Base-by-base conservation (phyloP, 2,888 invertebrate species). In the Drosophila dives region DNA sequence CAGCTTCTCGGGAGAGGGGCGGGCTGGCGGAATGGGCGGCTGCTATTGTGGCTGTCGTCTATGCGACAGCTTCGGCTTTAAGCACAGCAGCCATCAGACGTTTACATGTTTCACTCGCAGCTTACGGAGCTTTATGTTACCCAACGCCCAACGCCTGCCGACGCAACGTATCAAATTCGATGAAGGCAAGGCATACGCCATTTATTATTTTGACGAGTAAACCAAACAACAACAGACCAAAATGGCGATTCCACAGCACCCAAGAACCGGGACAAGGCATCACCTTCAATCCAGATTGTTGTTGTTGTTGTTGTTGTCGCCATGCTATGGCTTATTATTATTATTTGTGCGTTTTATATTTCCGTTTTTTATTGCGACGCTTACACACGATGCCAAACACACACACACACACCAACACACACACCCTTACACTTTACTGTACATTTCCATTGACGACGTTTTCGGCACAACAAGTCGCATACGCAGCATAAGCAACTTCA, bases 331-430 rank as follows among this genome's bases (percentile, higher is more conserved):
- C 86, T 87, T 87, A 83, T 84, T 88, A 87, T 86, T 85, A 86
- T 84, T 85, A 86, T 85, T 87, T 85, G 77, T 85, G 85, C 83
- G 87, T 86, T 83, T 88, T 83, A 86, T 85, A 83, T 88, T 88
- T 87, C 86, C 83, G 86, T 88, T 75, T 83, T 85, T 85, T 85
- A 86, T 85, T 86, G 78, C 83, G 75, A 75, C 79, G 79, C 78
- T 81, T 79, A 60, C 74, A 65, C 23, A 62, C 63, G 29, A 29
- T 29, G 29, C 29, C 29, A 17, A 48, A 51, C 23, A 36, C 26
- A 45, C 67, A 58, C 49, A 36, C 51, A 58, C 51, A 36, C 23
- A 63, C 4, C n/a, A n/a, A 49, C 40, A 38, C 26, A 42, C 34
- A 12, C 32, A 59, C 38, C 20, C 12, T 4, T 26, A 23, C 23